Conservation (phyloP, 2,888 invertebrate genomes). For the Stomorhina lunata region DNA sequence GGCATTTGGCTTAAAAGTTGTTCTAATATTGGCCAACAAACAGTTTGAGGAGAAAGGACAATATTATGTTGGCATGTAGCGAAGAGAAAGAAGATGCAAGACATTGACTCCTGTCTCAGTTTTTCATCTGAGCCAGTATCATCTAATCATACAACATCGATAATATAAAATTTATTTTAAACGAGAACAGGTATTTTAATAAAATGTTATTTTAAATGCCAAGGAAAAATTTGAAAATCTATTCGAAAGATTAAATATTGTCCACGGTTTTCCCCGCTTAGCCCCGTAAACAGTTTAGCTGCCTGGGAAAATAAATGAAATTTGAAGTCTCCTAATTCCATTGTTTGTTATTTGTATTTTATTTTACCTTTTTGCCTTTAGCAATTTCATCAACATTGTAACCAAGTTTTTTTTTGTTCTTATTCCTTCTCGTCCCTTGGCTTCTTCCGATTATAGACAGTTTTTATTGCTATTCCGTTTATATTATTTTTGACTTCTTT, state of each 20-base stretch:
- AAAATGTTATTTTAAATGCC: slow-evolving; percentile 45
- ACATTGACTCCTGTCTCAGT: slow-evolving; percentile 55
- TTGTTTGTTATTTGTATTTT: slow-evolving; percentile 31
- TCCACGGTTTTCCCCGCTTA: neutral
- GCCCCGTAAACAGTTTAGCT: neutral
- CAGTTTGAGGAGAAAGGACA: no score
- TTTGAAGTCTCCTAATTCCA: slow-evolving; percentile 20
- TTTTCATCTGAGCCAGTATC: neutral
- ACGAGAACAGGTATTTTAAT: slow-evolving; percentile 46
- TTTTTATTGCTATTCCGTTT: slow-evolving; percentile 61
- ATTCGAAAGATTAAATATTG: slow-evolving; percentile 48
- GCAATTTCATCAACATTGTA: slow-evolving; percentile 40
- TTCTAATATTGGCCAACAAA: slow-evolving; percentile 39
- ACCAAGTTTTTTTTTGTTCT: slow-evolving; percentile 34
- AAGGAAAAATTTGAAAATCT: slow-evolving; percentile 46
- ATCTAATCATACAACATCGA: slow-evolving; percentile 1
- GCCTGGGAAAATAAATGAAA: neutral
- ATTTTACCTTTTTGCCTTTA: slow-evolving; percentile 38
- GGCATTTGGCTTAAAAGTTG: slow-evolving; percentile 65
- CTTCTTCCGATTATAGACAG: slow-evolving; percentile 42
- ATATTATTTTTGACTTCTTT: slow-evolving; percentile 30
- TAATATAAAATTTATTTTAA: no score
- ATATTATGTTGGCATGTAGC: neutral
- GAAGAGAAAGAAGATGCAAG: slow-evolving; percentile 21
- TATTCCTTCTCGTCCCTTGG: slow-evolving; percentile 21